These are phyloP conservation scores for Lepus townsendii DNA, from an alignment of 2,797 vertebrate genomes.

Conservation along the genomic window DNA sequence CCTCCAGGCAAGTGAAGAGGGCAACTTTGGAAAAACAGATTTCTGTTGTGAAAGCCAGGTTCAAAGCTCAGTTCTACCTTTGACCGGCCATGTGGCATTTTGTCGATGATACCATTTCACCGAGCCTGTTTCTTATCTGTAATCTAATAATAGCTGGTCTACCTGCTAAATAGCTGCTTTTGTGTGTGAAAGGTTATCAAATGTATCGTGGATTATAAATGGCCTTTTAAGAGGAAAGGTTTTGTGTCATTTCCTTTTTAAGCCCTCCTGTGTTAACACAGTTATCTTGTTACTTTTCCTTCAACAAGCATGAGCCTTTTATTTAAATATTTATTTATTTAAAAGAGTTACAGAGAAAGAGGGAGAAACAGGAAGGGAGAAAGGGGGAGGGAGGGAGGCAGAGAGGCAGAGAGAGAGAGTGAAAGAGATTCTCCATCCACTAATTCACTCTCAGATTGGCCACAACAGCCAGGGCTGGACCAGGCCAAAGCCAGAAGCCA, in stretches of 20 bases:
- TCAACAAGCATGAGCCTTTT: neutral
- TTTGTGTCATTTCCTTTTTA: neutral
- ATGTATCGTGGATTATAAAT: neutral
- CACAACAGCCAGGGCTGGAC: too few relatives aligned
- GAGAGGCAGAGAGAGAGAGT: too few relatives aligned
- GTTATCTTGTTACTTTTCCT: neutral
- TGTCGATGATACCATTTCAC: neutral
- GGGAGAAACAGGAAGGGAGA: too few relatives aligned
- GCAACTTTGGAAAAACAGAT: neutral
- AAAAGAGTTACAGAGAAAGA: too few relatives aligned
- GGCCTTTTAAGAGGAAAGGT: conserved; percentile 6
- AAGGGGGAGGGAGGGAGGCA: too few relatives aligned
- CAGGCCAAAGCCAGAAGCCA: too few relatives aligned
- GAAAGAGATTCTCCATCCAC: too few relatives aligned
- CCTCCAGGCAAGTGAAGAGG: neutral
- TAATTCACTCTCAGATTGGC: too few relatives aligned
- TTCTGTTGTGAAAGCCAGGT: neutral
- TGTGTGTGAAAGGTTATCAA: conserved; percentile 12
- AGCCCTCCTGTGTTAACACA: neutral
- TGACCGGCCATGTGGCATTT: neutral
- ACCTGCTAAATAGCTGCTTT: neutral
- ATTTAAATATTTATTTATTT: too few relatives aligned
- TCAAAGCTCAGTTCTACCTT: neutral
- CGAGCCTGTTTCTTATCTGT: neutral
- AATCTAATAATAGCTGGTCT: neutral